Base-by-base conservation (phyloP, 2,113 vertebrate species). In the Ovis aries region DNA sequence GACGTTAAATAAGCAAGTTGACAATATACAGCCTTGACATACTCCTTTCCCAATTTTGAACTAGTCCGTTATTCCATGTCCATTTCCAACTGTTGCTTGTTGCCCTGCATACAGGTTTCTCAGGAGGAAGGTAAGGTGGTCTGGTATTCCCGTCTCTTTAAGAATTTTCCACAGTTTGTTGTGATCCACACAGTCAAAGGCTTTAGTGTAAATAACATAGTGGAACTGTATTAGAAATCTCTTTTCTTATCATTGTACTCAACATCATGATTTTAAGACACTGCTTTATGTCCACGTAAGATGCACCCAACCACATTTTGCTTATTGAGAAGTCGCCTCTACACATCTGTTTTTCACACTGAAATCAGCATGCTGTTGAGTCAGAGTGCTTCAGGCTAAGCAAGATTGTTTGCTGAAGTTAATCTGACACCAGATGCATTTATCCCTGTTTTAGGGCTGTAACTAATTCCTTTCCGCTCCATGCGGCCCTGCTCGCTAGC, bases 401-500 rank as follows among this genome's bases (percentile, higher is more conserved):
- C 48, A 85, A 43, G 62, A 36, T 12, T 55, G 15, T 81, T 40
- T 9, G 3, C 62, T 78, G 53, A 50, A 64, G 88, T 95, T 57
- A 89, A 93, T 92, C 85, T 89, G 52, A 85, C 91, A 84, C 52
- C 80, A 71, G 62, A 82, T 90, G 52, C 86, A 16, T 74, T 85
- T 78, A 92, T 84, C 93, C 88, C 80, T 80, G 25, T 40, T 82
- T 87, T n/a, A 91, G 60, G 60, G n/a, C 92, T 87, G 87, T 77
- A 81, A 90, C 94, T 52, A 96, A 96, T 96, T 89, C 43, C 83
- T 71, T 96, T 94, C 94, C 53, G 31, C 31, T 80, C 91, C 62
- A 77, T 93, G 88, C 94, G 90, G 43, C 48, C 11, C 0, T 27
- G 33, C 60, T 83, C 40, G 15, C 78, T 86, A 78, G 91, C 82